Evolutionary conservation across 2,113 vertebrate species (phyloP), one percentile per base, ranked within the genome.

Genomic region (Solenodon paradoxus): DNA sequence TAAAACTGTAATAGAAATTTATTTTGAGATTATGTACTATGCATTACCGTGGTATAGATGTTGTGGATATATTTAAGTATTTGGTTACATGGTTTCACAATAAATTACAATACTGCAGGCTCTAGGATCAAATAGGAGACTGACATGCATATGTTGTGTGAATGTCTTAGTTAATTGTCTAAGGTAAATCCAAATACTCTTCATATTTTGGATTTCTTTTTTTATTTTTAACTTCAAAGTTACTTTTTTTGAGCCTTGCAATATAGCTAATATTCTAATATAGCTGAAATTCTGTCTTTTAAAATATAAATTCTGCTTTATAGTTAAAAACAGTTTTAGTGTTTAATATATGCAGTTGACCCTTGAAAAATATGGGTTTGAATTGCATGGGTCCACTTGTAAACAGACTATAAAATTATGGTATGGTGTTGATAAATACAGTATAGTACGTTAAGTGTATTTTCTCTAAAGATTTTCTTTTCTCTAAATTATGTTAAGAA

Each of bases 1-100:
- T 95, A 96, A 57, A 97, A 22, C 20, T 96, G 94, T 97, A 97
- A 95, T 94, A 94, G 93, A 93, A 90, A 59, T 96, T 96, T 95
- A 97, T 95, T 88, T 74, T 95, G 94, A 97, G 87, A 95, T 97
- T 96, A 66, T 95, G 82, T 96, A 64, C 40, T 95, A 80, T 96
- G 75, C 42, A 35, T 94, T 96, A 64, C 78, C 16, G 4, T 96
- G 94, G 80, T 7, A 26, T 83, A 94, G 96, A n/a, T 88, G 71
- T 96, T 95, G 88, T 96, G 87, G 93, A 92, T 97, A 92, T 95
- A 95, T 93, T 95, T 96, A 85, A 91, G 45, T 94, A 95, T 89
- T 82, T 85, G 38, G 3, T 97, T 97, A 94, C 91, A 81, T 97
- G 83, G 20, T 95, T 97, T 96, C 90, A 92, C 78, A 95, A 88